Base-by-base conservation (phyloP, 1,140 invertebrate species). In the Propsilocerus akamusi region DNA sequence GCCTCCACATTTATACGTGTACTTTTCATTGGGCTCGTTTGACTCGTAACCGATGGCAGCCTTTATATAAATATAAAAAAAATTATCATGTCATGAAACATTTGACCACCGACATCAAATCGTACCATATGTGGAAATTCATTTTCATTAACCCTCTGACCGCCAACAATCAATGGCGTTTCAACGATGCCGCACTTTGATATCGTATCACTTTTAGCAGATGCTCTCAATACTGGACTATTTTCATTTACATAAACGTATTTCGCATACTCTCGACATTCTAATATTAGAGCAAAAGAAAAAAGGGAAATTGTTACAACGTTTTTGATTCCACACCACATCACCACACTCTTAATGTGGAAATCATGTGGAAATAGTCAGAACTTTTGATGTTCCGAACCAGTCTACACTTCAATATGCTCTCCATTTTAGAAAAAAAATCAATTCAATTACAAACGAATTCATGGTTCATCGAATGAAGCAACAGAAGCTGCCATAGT, bases 81-180 rank as follows among this genome's bases (percentile, higher is more conserved):
- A 37, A n/a, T 17, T 30, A 12, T 30, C 3, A 30, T 30, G 14
- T 30, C 11, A 30, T 30, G 14, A 30, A 30, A 30, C 2, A 30
- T 12, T n/a, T n/a, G 11, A 12, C 14, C n/a, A 2, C 10, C 25
- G n/a, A 12, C 3, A 12, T 47, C 12, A 48, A 47, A 32, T 51
- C 50, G 58, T 56, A 71, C 70, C 68, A 68, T 69, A 22, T 71
- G 69, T 5, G 70, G 69, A 56, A 70, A 70, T 57, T 72, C 70
- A 26, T 51, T 56, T 1, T 46, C 53, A 26, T 58, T 56, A 3
- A 65, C 62, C 49, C 55, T 55, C 1, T 55, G 49, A 12, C 69
- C 70, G 14, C 68, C 68, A 26, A 72, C 59, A 37, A 72, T 69
- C 5, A 70, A 53, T 23, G 59, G 62, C 2, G 61, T 57, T 26